These are phyloP conservation scores for Anarhynchus alexandrinus DNA, from an alignment of 2,113 vertebrate species.

Conservation along the genomic window DNA sequence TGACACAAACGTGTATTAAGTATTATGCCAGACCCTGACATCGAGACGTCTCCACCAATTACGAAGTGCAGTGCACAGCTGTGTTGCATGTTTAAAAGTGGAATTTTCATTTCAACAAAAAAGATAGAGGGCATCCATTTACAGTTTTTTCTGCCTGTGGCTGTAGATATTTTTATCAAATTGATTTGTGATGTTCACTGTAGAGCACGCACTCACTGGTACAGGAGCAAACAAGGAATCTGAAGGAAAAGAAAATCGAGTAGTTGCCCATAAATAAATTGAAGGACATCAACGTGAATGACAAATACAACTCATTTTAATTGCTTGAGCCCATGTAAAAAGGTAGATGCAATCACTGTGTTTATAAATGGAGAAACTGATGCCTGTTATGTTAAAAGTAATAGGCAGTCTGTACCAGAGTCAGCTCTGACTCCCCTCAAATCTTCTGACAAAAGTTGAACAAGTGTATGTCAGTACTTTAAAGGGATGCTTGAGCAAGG, in stretches of 20 bases:
- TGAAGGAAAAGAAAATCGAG: not conserved
- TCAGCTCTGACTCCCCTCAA: not conserved
- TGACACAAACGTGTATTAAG: accelerated
- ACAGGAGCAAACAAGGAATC: not conserved
- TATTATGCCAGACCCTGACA: not conserved
- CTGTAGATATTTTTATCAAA: not conserved
- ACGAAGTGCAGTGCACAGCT: not conserved
- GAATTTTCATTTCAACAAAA: not conserved
- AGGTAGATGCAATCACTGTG: not conserved
- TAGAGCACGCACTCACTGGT: not conserved
- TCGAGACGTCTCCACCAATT: not conserved
- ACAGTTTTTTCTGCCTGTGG: not conserved
- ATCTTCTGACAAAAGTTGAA: not conserved
- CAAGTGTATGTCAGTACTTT: not conserved
- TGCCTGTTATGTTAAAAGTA: not conserved
- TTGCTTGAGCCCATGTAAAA: not conserved
- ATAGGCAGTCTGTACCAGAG: not conserved
- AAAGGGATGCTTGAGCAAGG: not conserved
- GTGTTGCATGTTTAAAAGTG: not conserved
- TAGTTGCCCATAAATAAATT: not conserved
- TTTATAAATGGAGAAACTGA: not conserved
- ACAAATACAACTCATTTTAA: not conserved
- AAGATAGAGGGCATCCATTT: not conserved
- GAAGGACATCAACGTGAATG: not conserved
- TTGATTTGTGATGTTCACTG: not conserved